These are phyloP conservation scores for Sebastes steindachneri DNA, from an alignment of 2,797 vertebrate genomes.

Conservation along the genomic window DNA sequence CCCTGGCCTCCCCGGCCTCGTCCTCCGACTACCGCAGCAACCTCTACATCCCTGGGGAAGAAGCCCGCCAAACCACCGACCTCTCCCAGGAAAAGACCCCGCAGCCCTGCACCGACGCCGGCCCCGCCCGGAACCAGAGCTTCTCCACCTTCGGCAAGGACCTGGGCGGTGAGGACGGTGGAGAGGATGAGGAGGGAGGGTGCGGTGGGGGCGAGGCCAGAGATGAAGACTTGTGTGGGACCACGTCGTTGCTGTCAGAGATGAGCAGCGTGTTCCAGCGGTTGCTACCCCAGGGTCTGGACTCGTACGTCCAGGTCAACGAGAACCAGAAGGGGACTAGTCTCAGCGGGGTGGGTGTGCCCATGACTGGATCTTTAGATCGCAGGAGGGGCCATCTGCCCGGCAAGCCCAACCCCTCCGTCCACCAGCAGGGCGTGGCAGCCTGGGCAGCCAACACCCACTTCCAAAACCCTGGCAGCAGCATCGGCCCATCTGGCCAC, in stretches of 20 bases:
- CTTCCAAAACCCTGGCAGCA: slow-evolving; percentile 92
- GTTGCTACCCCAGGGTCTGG: slow-evolving; percentile 90
- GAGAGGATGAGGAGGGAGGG: slow-evolving; percentile 78
- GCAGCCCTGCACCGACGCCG: slow-evolving; percentile 77
- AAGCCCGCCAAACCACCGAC: slow-evolving; percentile 72
- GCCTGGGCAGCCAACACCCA: slow-evolving; percentile 97
- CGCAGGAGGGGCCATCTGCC: slow-evolving; percentile 90
- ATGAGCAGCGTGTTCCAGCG: slow-evolving; percentile 98
- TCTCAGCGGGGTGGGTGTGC: slow-evolving; percentile 65
- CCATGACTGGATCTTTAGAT: slow-evolving; percentile 87
- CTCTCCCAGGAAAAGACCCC: slow-evolving; percentile 84
- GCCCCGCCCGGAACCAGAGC: slow-evolving; percentile 89
- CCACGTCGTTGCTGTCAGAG: slow-evolving; percentile 92
- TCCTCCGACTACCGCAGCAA: slow-evolving; percentile 95
- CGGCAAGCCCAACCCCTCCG: slow-evolving; percentile 85
- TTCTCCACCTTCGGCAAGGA: slow-evolving; percentile 98
- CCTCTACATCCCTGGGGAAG: slow-evolving; percentile 96
- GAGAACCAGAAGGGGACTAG: slow-evolving; percentile 83
- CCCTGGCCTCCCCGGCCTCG: slow-evolving; percentile 87
- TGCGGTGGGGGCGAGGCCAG: slow-evolving; percentile 66
- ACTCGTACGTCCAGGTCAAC: slow-evolving; percentile 86
- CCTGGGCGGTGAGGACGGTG: slow-evolving; percentile 62
- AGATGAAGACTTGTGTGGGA: slow-evolving; percentile 85
- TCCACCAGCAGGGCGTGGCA: slow-evolving; percentile 93
- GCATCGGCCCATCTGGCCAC: slow-evolving; percentile 85